Base-by-base conservation (phyloP, 2,113 vertebrate species). In the Clinocottus analis region DNA sequence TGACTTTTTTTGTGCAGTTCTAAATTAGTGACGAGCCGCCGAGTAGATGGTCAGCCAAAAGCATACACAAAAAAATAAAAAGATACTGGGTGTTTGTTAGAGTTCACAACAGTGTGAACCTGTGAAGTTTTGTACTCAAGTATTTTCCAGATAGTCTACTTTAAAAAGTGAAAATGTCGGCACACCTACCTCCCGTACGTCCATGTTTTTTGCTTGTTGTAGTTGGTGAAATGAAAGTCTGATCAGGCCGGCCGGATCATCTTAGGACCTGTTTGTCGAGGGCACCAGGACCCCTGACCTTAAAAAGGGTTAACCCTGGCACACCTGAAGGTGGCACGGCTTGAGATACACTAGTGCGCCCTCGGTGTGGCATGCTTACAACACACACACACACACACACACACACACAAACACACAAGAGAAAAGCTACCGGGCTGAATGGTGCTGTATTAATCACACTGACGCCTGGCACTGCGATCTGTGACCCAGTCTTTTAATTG, bases 401-500 rank as follows among this genome's bases (percentile, higher is more conserved):
- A 39, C 16, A 29, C 37, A 67, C 61, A 66, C 76, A 71, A 76
- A 82, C n/a, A 75, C 72, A 41, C 37, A 72, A 74, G 58, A 80
- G 85, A 90, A 89, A 88, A 85, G 87, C 91, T 91, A 65, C 83
- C 85, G 78, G 88, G 92, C 90, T 89, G 87, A 92, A 89, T 87
- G 79, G 90, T 82, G 83, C 87, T 85, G 83, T 91, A 87, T 92
- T 93, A 91, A 93, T 93, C 84, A 88, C 69, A 86, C 75, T 90
- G 82, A 91, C 72, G 62, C 83, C 84, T 89, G 80, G 84, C 84
- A 88, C 87, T 79, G 85, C 89, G 90, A 89, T 94, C 91, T 92
- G 88, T 93, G 93, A 93, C 92, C 92, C 79, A 81, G 83, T 87
- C 91, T 92, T 94, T 95, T 94, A 94, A 95, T 94, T 91, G 87